Conservation (phyloP, 2,888 invertebrate species). For the Dascillus cervinus region DNA sequence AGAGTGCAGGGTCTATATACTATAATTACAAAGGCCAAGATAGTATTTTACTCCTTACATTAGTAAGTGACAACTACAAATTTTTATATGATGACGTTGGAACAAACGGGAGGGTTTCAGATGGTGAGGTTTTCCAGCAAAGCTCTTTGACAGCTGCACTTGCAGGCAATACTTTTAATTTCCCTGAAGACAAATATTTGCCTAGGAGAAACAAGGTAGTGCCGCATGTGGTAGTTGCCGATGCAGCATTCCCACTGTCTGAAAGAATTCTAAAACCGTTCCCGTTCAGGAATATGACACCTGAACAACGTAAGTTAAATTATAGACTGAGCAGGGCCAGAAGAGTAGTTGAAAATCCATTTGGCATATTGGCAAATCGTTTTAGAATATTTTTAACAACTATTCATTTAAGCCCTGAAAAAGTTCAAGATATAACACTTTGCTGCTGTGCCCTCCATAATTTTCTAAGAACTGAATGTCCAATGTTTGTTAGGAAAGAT, state of each 20-base stretch:
- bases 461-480: too few relatives aligned
- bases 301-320: conserved; percentile 5
- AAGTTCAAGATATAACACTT: too few relatives aligned
- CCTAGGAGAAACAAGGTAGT: conserved; percentile 4
- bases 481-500: too few relatives aligned
- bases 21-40: conserved; percentile 22
- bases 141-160: too few relatives aligned
- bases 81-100: conserved; percentile 1
- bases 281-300: conserved; percentile 4
- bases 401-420: too few relatives aligned
- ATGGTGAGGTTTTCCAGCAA: conserved; percentile 7
- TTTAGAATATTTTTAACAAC: conserved; percentile 4
- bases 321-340: conserved; percentile 6
- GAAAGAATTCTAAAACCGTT: conserved; percentile 6
- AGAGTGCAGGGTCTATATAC: conserved; percentile 20
- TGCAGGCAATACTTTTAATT: too few relatives aligned
- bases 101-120: too few relatives aligned
- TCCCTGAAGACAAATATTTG: conserved; percentile 2
- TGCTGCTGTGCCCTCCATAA: too few relatives aligned
- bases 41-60: conserved; percentile 14
- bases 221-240: conserved; percentile 5
- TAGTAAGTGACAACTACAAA: conserved; percentile 2
- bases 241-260: conserved; percentile 7
- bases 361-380: conserved; percentile 6
- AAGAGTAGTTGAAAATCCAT: conserved; percentile 6